These are phyloP conservation scores for Upupa epops DNA, from an alignment of 2,113 vertebrate genomes.

Conservation along the genomic window DNA sequence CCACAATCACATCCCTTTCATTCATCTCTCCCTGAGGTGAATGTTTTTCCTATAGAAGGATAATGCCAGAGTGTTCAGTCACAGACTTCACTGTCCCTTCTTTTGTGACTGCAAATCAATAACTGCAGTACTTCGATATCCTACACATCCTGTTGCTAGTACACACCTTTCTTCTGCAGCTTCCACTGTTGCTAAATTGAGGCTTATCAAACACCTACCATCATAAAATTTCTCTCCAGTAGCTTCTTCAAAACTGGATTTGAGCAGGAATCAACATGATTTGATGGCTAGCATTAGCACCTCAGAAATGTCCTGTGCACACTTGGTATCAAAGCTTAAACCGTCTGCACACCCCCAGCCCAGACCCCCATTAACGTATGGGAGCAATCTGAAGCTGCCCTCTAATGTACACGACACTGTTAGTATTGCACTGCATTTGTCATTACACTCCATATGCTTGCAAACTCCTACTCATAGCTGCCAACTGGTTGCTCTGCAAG, in stretches of 20 bases:
- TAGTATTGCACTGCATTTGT: slow-evolving; percentile 18
- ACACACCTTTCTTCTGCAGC: background rate
- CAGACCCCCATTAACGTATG: background rate
- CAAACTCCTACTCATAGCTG: slow-evolving; percentile 43
- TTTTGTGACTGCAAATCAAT: background rate
- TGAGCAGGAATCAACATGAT: rapidly evolving
- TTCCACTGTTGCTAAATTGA: background rate
- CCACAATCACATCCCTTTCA: background rate
- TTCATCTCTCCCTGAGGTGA: background rate
- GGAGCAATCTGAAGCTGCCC: background rate
- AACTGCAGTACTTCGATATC: background rate
- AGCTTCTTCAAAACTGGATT: background rate
- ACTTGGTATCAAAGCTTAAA: background rate
- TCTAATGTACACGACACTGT: background rate
- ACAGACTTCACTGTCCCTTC: background rate
- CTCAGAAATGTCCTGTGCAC: background rate
- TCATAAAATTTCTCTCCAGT: background rate
- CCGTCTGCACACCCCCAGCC: background rate
- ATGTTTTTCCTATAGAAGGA: background rate
- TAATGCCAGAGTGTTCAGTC: background rate
- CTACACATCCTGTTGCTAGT: background rate
- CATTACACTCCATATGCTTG: slow-evolving; percentile 46
- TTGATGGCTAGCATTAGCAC: background rate
- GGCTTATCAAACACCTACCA: background rate
- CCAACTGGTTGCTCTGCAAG: slow-evolving; percentile 37